Base-by-base conservation (phyloP, 2,797 vertebrate species). In the Lutjanus argentimaculatus region DNA sequence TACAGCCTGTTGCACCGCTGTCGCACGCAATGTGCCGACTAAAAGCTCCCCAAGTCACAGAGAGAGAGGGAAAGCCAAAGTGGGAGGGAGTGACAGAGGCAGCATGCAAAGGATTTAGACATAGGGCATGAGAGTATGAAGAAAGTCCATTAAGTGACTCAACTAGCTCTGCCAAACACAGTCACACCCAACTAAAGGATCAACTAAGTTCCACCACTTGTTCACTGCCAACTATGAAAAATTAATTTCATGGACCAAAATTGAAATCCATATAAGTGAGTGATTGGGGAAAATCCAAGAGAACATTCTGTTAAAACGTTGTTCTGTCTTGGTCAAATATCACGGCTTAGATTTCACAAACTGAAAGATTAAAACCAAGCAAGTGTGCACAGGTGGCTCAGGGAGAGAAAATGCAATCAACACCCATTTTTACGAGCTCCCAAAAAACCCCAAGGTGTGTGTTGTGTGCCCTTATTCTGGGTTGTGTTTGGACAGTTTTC, bases 11-110 rank as follows among this genome's bases (percentile, higher is more conserved):
- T 87, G 87, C 86, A 75, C 63, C 83, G 16, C 80, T 77, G 88
- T 92, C 48, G 80, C 92, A 93, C 88, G 86, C 93, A 85, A 93
- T 90, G 86, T 89, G 83, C 88, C 77, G 79, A 85, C 78, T 85
- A 68, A 88, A 85, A 88, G 81, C 68, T 89, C 85, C 87, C 87
- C 71, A 84, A 91, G 85, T 90, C 85, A 76, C 82, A 90, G 77
- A 81, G 79, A 83, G 72, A 75, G 67, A 74, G 72, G 51, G 56
- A 63, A 72, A 75, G 88, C 84, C 85, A 88, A 87, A 79, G 77
- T 67, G 30, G 80, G 88, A 89, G 73, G 78, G 70, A 52, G 75
- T 53, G 25, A 51, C 46, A 8, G 51, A 82, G 76, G 59, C 67
- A 82, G 82, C 65, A 70, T 82, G 79, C 62, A 84, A 52, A 76